Percentiles rank a stretch among this genome's conserved stretches.
Conservation (phyloP, 2,888 invertebrate genomes). For the Tortrix viridana region DNA sequence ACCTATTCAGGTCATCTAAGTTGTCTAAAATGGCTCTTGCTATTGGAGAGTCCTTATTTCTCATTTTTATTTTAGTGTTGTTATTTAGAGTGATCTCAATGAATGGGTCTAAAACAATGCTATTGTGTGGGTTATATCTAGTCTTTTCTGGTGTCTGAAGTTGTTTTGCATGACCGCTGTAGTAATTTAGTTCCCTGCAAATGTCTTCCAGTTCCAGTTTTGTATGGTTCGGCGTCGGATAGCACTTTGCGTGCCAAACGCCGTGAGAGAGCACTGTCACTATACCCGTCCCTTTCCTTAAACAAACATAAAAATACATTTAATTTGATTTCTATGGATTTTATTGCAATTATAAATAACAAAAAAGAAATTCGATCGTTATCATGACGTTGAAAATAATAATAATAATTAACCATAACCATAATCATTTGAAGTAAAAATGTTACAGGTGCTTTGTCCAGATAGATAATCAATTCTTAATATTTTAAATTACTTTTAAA, state of each 20-base stretch:
- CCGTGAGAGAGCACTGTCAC: conserved; percentile 87
- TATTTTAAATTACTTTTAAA: too few relatives aligned
- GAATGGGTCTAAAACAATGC: conserved; percentile 63
- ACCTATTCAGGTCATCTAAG: conserved; percentile 57
- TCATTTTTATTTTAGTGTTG: conserved; percentile 65
- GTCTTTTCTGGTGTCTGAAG: conserved; percentile 53
- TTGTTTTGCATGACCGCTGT: conserved; percentile 80
- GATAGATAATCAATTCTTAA: too few relatives aligned
- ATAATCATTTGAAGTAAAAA: too few relatives aligned
- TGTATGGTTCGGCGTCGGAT: conserved; percentile 78
- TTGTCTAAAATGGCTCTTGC: conserved; percentile 56
- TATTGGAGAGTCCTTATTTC: conserved; percentile 66
- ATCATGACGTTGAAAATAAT: too few relatives aligned
- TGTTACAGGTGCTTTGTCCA: too few relatives aligned
- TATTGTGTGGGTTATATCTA: conserved; percentile 57
- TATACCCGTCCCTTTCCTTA: conserved; percentile 86
- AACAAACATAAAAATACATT: background rate
- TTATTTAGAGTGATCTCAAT: conserved; percentile 69
- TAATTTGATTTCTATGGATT: background rate
- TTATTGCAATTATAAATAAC: background rate
- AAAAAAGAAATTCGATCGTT: too few relatives aligned
- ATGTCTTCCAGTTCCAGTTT: conserved; percentile 83
- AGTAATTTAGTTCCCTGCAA: conserved; percentile 86
- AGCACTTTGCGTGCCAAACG: conserved; percentile 89
- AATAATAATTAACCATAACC: too few relatives aligned